Base-by-base conservation (phyloP, 2,888 invertebrate genomes). In the Acanthacorydalis orientalis region DNA sequence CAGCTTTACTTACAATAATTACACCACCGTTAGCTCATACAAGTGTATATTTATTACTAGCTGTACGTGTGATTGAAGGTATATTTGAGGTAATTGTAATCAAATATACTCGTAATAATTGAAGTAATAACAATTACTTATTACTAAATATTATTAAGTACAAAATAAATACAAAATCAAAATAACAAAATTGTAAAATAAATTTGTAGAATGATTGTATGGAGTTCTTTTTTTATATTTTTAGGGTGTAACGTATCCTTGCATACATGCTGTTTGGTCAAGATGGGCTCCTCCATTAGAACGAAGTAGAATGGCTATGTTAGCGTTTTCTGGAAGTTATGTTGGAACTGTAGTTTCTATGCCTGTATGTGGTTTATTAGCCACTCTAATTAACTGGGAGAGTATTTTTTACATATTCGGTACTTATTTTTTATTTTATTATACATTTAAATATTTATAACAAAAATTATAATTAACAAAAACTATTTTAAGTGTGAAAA, bases 281-380 rank as follows among this genome's bases (percentile, higher is more conserved):
- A 75, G 78, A 48, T 89, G 89, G 89, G 81, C 87, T 11, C 88
- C 88, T 3, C 78, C 80, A 1, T 60, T 78, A 38, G 88, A 89
- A 60, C 73, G 88, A 43, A 83, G 85, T 7, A 73, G 83, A 1
- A 70, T 88, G 47, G 85, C 85, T 0, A 84, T 87, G 0, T 74
- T 89, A 52, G 85, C 86, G 0, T 88, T 87, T 68, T 85, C 87
- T 44, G 89, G 89, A 33, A 84, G 83, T 60, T 87, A 87, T 64
- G 80, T 83, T 0, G 89, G 89, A 16, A 89, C 88, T 0, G 87
- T 89, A 0, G 72, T 89, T 7, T 78, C 88, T 0, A 81, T 89
- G 79, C 85, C 86, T 0, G 61, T 83, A 0, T 82, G 83, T 49
- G 87, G 87, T 0, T 59, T 83, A 31, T 68, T 90, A 46, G 81